Evolutionary conservation across 2,888 invertebrate genomes (phyloP).

Genomic region (Cinara cedri): DNA sequence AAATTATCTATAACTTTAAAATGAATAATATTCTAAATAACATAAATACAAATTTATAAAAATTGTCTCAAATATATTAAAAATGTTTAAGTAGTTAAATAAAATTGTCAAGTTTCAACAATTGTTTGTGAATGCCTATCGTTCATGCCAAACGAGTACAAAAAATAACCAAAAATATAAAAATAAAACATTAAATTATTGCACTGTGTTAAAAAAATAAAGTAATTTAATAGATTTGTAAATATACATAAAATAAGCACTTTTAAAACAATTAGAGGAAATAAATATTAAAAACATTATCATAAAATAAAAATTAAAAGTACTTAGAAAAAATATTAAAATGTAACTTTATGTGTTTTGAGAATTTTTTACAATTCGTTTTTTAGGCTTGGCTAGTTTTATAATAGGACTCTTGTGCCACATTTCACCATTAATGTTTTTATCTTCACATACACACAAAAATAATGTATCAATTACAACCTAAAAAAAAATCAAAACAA

Average conservation of each 20-base stretch:
- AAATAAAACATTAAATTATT: neutral
- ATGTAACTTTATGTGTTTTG: neutral
- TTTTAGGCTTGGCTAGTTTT: slow-evolving; percentile 46
- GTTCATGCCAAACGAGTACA: neutral
- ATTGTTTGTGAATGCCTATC: slow-evolving; percentile 1
- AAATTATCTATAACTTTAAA: slow-evolving; percentile 3
- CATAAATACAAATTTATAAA: slow-evolving; percentile 17
- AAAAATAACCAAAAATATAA: neutral
- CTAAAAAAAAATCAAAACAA: slow-evolving; percentile 66
- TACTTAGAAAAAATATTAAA: neutral
- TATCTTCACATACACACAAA: slow-evolving; percentile 92
- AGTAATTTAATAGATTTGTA: slow-evolving; percentile 1
- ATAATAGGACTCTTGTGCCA: slow-evolving; percentile 55
- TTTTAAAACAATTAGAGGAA: slow-evolving; percentile 3
- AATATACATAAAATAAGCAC: slow-evolving; percentile 1
- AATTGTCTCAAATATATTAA: slow-evolving; percentile 1
- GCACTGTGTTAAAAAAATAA: slow-evolving; percentile 1
- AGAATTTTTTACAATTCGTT: slow-evolving; percentile 41
- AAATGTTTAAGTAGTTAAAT: neutral
- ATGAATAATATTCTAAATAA: slow-evolving; percentile 20
- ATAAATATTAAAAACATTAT: neutral
- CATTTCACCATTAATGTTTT: slow-evolving; percentile 76
- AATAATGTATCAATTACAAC: slow-evolving; percentile 94
- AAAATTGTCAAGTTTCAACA: slow-evolving; percentile 38
- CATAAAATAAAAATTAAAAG: neutral